phyloP scores from a whole-genome alignment of 2,113 vertebrate species.

The Origma solitaria region DNA sequence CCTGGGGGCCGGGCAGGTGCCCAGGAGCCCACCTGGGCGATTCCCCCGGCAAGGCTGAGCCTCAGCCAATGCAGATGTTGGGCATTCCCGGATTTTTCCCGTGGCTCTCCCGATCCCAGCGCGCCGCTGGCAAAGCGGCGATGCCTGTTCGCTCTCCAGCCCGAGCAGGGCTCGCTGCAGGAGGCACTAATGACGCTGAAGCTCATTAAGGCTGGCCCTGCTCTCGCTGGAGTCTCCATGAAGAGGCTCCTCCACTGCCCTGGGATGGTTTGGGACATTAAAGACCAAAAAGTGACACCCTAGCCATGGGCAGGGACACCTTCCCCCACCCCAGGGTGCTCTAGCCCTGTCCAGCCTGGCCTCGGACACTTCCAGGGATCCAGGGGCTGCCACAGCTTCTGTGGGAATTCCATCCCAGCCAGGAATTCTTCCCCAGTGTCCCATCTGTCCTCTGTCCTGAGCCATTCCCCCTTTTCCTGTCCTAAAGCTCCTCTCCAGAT shows the following conservation, averaged over 20 bases:
- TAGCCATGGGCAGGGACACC: neutral
- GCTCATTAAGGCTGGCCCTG: neutral
- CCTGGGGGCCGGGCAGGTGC: rapidly evolving
- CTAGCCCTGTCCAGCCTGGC: neutral
- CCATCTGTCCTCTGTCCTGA: neutral
- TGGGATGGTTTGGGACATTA: too few relatives aligned
- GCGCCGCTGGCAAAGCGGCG: neutral
- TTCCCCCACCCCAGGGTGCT: neutral
- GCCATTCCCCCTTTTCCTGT: neutral
- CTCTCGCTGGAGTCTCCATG: too few relatives aligned
- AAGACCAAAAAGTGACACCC: too few relatives aligned
- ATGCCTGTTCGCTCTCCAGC: rapidly evolving
- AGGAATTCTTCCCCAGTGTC: neutral
- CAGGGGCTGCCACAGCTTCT: neutral
- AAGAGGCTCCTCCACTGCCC: neutral
- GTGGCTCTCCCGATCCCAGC: neutral
- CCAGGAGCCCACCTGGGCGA: rapidly evolving
- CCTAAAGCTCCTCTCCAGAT: neutral
- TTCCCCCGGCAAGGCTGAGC: neutral
- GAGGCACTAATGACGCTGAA: neutral
- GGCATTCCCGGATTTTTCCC: neutral
- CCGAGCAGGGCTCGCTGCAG: neutral
- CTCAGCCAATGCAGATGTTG: neutral
- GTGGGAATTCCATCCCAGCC: neutral
- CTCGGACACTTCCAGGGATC: neutral